These are phyloP conservation scores for Cephus spinipes DNA, from an alignment of 2,888 invertebrate species.

Conservation along the genomic window DNA sequence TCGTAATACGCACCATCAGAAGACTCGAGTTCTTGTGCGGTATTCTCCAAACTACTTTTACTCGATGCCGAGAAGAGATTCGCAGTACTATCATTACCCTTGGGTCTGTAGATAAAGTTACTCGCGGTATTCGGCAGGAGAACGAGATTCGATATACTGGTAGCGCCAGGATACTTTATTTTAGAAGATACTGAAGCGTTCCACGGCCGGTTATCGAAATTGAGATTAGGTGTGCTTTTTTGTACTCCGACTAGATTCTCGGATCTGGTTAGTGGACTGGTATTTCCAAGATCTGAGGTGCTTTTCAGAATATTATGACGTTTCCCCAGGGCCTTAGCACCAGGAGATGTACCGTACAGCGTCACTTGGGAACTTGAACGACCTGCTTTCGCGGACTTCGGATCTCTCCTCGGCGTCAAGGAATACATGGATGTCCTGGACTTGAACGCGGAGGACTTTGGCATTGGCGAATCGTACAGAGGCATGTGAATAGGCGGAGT, in stretches of 20 bases:
- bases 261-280: slow-evolving; percentile 34
- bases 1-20: not conserved
- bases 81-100: slow-evolving; percentile 45
- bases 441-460: slow-evolving; percentile 46
- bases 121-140: slow-evolving; percentile 51
- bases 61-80: slow-evolving; percentile 50
- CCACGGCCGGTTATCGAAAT: slow-evolving; percentile 34
- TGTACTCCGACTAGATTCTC: slow-evolving; percentile 43
- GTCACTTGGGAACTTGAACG: slow-evolving; percentile 49
- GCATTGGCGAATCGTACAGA: slow-evolving; percentile 53
- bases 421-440: slow-evolving; percentile 50
- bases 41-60: slow-evolving; percentile 39
- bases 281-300: slow-evolving; percentile 42
- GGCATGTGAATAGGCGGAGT: slow-evolving; percentile 64
- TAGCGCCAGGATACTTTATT: slow-evolving; percentile 31
- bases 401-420: slow-evolving; percentile 41
- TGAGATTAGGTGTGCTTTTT: slow-evolving; percentile 53
- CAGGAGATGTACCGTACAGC: slow-evolving; percentile 45
- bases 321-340: slow-evolving; percentile 39
- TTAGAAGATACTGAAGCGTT: slow-evolving; percentile 29
- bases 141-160: slow-evolving; percentile 39
- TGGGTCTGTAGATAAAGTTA: slow-evolving; percentile 52
- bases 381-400: slow-evolving; percentile 39
- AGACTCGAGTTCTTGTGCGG: not conserved
- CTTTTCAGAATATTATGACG: slow-evolving; percentile 41